These are phyloP conservation scores for Tribolium freemani DNA, from an alignment of 2,888 invertebrate genomes.

Conservation along the genomic window DNA sequence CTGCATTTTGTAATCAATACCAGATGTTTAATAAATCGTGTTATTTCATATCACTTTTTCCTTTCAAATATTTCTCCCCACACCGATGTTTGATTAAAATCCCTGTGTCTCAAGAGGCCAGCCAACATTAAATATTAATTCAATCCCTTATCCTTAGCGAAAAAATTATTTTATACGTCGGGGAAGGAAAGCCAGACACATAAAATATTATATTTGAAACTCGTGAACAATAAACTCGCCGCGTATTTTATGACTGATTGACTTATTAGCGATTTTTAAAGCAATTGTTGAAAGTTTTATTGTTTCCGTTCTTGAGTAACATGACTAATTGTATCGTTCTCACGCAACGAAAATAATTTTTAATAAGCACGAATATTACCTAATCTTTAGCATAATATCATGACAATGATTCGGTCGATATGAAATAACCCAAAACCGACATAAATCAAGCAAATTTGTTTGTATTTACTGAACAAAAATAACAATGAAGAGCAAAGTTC, in stretches of 20 bases:
- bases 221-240: not conserved
- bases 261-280: not conserved
- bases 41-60: not conserved
- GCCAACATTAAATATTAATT: not conserved
- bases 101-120: not conserved
- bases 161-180: too few species aligned
- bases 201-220: too few species aligned
- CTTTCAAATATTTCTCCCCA: not conserved
- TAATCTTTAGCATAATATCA: not conserved
- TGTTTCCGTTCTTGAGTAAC: not conserved
- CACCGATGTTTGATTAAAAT: not conserved
- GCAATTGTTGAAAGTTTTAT: conserved; percentile 9
- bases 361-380: conserved; percentile 6
- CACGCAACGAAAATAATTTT: conserved; percentile 8
- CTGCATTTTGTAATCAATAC: not conserved
- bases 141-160: too few species aligned
- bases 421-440: not conserved
- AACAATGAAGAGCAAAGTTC: not conserved
- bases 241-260: not conserved
- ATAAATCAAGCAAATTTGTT: too few species aligned
- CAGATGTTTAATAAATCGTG: not conserved
- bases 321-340: not conserved
- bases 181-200: too few species aligned
- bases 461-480: not conserved
- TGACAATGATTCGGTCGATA: not conserved